phyloP scores from a whole-genome alignment of 2,888 invertebrate species.

The Chaitophorus viminalis region DNA sequence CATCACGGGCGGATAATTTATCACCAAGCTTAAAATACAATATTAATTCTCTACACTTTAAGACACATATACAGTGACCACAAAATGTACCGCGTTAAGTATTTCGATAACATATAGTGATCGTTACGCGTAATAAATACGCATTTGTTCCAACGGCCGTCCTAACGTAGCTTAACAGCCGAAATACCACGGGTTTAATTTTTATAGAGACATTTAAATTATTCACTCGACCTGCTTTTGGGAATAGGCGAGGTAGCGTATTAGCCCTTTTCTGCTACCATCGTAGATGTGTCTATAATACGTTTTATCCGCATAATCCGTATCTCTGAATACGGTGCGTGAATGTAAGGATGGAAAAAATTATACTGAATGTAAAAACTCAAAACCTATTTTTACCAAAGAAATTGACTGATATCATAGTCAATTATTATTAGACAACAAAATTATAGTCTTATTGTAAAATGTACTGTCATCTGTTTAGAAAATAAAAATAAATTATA shows the following conservation, averaged over 20 bases:
- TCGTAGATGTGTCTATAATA: neutral
- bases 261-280: neutral
- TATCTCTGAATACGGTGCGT: neutral
- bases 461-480: no score
- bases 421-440: neutral
- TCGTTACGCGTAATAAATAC: neutral
- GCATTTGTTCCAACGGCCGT: neutral
- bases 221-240: neutral
- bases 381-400: neutral
- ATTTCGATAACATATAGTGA: neutral
- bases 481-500: no score
- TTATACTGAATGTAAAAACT: neutral
- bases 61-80: no score
- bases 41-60: no score
- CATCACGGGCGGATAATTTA: no score
- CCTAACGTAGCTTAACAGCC: neutral
- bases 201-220: neutral
- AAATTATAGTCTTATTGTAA: neutral
- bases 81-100: neutral
- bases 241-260: neutral
- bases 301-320: neutral
- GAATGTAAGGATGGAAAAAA: neutral
- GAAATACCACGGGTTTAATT: neutral
- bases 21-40: no score
- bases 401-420: neutral